Conservation (phyloP, 2,113 vertebrate species). For the Sceloporus undulatus region DNA sequence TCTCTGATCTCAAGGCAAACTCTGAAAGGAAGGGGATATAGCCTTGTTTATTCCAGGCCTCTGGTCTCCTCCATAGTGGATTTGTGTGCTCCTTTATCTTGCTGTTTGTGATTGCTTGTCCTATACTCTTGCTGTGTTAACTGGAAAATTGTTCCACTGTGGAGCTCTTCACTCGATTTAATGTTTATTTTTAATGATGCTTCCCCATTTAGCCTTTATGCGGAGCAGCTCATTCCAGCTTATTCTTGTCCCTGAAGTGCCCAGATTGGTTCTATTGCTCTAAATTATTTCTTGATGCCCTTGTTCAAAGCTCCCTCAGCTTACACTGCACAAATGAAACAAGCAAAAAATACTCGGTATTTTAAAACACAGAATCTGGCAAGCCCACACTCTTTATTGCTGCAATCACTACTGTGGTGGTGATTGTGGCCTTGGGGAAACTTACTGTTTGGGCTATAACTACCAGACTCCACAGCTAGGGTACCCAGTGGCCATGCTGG, state of each 20-base stretch:
- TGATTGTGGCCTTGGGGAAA: too few relatives aligned
- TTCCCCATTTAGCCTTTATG: constrained; percentile 18
- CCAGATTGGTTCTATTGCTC: constrained; percentile 7
- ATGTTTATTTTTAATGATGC: constrained; percentile 46
- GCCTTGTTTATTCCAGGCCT: constrained; percentile 15
- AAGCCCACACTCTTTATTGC: too few relatives aligned
- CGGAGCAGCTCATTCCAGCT: constrained; percentile 7
- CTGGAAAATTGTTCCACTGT: constrained; percentile 36
- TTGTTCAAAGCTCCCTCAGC: background rate
- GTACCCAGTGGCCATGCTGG: too few relatives aligned
- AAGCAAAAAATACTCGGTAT: background rate
- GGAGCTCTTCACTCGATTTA: constrained; percentile 10
- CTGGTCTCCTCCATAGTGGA: constrained; percentile 25
- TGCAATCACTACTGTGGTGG: too few relatives aligned
- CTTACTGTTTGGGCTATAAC: too few relatives aligned
- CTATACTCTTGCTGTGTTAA: constrained; percentile 19
- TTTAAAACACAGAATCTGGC: background rate
- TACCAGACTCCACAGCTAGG: too few relatives aligned
- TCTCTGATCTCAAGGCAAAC: background rate
- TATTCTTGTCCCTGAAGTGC: constrained; percentile 15
- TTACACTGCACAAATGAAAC: background rate
- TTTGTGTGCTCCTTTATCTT: constrained; percentile 32
- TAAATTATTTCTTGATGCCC: constrained; percentile 34
- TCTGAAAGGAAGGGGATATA: constrained; percentile 29
- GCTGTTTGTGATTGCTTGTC: background rate